Evolutionary conservation across 2,113 vertebrate genomes (phyloP).

Genomic region (Anthoscopus minutus): DNA sequence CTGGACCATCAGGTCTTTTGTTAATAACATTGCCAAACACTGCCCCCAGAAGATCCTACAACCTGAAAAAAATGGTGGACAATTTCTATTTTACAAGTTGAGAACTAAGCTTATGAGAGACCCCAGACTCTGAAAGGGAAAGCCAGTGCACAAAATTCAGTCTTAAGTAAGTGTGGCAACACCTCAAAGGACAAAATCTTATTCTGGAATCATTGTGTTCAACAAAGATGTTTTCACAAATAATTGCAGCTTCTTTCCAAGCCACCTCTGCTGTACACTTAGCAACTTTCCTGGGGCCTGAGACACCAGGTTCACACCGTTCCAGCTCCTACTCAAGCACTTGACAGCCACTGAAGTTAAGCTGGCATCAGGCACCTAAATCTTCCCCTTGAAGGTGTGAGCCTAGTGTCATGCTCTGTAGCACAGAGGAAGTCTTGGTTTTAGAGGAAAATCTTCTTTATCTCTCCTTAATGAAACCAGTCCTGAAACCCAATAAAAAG

Average conservation of each 20-base stretch:
- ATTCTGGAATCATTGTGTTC: neutral
- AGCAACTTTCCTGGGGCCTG: neutral
- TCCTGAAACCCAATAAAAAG: conserved; percentile 12
- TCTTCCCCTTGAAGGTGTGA: neutral
- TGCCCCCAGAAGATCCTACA: neutral
- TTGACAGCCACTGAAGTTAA: neutral
- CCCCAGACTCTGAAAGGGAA: neutral
- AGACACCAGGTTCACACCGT: neutral
- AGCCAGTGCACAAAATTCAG: neutral
- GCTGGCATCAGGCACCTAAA: neutral
- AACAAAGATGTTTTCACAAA: neutral
- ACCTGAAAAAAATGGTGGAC: neutral
- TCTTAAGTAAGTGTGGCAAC: neutral
- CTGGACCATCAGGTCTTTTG: neutral
- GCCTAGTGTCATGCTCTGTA: neutral
- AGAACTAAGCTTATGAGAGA: neutral
- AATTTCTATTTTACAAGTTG: neutral
- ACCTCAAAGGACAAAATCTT: neutral
- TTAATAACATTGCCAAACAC: neutral
- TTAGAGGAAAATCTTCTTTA: conserved; percentile 10
- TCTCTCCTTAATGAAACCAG: conserved; percentile 24
- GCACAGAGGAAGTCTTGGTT: neutral
- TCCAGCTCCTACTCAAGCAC: neutral
- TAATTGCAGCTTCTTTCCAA: neutral
- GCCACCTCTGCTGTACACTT: neutral